These are phyloP conservation scores for Antheraea mylitta DNA, from an alignment of 1,140 invertebrate genomes.

Conservation along the genomic window DNA sequence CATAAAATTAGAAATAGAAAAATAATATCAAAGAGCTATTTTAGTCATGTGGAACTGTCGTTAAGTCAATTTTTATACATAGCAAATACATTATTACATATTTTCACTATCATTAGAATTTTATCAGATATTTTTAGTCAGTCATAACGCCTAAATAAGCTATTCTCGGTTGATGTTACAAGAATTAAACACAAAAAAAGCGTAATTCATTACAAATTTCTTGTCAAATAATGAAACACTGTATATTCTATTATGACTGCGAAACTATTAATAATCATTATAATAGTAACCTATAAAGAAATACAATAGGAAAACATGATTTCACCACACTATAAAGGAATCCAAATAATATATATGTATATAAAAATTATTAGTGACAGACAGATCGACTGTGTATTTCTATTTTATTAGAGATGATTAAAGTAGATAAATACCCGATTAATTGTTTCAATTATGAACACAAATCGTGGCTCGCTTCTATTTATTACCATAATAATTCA, in stretches of 20 bases:
- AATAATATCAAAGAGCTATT: conserved; percentile 77
- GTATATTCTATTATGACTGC: conserved; percentile 53
- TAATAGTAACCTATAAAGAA: conserved; percentile 54
- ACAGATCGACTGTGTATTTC: conserved; percentile 36
- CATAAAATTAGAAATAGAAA: conserved; percentile 78
- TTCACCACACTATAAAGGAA: conserved; percentile 64
- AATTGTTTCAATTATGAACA: conserved; percentile 69
- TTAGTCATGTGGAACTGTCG: conserved; percentile 59
- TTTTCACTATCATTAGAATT: background rate
- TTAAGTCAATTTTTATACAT: conserved; percentile 47
- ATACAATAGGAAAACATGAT: conserved; percentile 61
- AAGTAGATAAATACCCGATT: conserved; percentile 53
- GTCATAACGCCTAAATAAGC: conserved; percentile 5
- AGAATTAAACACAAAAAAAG: background rate
- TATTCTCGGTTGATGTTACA: background rate
- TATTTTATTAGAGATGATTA: conserved; percentile 62
- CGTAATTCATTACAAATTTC: conserved; percentile 17
- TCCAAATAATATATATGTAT: conserved; percentile 35
- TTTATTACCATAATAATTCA: conserved; percentile 39
- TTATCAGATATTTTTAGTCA: conserved; percentile 5
- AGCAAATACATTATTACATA: background rate
- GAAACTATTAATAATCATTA: conserved; percentile 45
- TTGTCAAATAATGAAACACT: conserved; percentile 5
- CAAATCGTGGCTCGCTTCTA: conserved; percentile 70
- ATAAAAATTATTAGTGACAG: conserved; percentile 29